Evolutionary conservation across 2,113 vertebrate species (phyloP).

Genomic region (Meriones unguiculatus): DNA sequence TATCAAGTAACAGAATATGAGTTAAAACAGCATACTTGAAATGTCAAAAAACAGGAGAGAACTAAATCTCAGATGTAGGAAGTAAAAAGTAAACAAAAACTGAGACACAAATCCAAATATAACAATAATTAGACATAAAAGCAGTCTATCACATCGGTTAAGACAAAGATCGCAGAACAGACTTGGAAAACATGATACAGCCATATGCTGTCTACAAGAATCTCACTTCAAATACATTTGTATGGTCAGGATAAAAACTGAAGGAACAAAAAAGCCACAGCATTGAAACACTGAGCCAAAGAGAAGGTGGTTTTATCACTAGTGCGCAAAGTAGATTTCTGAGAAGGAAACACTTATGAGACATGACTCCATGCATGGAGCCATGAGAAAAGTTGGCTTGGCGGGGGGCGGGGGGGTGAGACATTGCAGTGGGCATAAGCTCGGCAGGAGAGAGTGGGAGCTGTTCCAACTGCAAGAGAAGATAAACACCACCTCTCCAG

Average conservation of each 20-base stretch:
- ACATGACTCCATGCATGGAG: neutral
- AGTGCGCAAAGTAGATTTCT: neutral
- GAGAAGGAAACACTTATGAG: neutral
- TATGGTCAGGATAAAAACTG: neutral
- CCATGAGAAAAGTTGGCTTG: neutral
- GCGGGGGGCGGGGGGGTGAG: too few relatives aligned
- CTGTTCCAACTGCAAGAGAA: neutral
- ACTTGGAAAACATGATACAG: constrained; percentile 8
- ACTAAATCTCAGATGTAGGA: neutral
- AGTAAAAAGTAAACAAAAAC: constrained; percentile 40
- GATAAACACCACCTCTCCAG: neutral
- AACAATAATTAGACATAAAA: neutral
- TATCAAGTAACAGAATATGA: neutral
- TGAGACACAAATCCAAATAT: constrained; percentile 8
- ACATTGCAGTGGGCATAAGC: too few relatives aligned
- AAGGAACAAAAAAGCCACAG: neutral
- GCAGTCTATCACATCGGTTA: neutral
- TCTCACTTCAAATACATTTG: neutral
- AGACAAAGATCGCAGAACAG: neutral
- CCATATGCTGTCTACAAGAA: neutral
- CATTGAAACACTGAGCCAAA: neutral
- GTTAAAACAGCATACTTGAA: constrained; percentile 6
- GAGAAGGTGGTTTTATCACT: neutral
- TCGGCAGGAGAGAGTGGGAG: neutral
- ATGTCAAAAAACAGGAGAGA: neutral